Conservation (phyloP, 2,113 vertebrate species). For the Tursiops truncatus region DNA sequence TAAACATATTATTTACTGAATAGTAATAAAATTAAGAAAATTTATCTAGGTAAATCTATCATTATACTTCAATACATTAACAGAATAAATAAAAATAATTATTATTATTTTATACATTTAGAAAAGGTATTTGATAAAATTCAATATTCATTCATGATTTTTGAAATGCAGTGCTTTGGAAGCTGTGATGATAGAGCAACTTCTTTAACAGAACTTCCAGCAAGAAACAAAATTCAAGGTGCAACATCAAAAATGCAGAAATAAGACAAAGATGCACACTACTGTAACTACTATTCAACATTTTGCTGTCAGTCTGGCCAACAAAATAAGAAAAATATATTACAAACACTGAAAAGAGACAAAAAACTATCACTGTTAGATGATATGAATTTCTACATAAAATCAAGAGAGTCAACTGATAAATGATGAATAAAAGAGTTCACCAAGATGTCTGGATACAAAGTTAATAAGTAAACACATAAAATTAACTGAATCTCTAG, state of each 20-base stretch:
- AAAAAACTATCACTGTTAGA: background rate
- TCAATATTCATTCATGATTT: background rate
- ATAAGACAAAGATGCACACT: background rate
- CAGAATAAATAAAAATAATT: background rate
- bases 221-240: conserved; percentile 5
- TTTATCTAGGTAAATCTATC: background rate
- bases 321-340: background rate
- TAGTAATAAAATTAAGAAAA: background rate
- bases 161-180: background rate
- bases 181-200: background rate
- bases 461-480: background rate
- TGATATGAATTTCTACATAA: background rate
- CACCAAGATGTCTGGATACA: background rate
- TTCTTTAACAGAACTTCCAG: background rate
- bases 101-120: background rate
- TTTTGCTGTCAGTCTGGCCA: background rate
- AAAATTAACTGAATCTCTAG: background rate
- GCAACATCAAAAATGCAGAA: background rate
- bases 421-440: background rate
- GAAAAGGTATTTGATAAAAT: background rate
- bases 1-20: background rate
- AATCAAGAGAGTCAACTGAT: background rate
- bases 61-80: background rate
- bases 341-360: background rate
- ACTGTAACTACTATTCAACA: background rate